Percentiles rank a stretch among this genome's conserved stretches.
Evolutionary conservation across 2,113 vertebrate genomes (phyloP).

Genomic region (Macrotis lagotis): DNA sequence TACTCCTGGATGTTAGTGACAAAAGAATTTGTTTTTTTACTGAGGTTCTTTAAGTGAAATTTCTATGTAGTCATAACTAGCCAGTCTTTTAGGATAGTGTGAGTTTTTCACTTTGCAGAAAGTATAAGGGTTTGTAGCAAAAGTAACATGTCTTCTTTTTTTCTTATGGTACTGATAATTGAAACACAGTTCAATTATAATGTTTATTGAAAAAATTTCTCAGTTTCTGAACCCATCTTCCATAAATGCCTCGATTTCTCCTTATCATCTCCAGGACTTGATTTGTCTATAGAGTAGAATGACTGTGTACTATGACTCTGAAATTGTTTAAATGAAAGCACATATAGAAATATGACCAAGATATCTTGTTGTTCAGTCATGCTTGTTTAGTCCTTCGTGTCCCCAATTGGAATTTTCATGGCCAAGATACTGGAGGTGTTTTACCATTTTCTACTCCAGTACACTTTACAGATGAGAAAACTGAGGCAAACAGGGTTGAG

Average conservation of each 20-base stretch:
- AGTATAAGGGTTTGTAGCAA: constrained; percentile 26
- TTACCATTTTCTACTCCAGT: background rate
- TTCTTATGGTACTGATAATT: background rate
- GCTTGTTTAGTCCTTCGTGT: background rate
- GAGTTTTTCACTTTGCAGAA: constrained; percentile 6
- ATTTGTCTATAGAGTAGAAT: background rate
- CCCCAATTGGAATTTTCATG: background rate
- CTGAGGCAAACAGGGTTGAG: background rate
- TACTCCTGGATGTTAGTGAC: background rate
- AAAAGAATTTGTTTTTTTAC: background rate
- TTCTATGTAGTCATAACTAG: constrained; percentile 41
- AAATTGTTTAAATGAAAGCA: background rate
- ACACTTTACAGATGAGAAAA: background rate
- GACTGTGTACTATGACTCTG: background rate
- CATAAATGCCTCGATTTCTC: background rate
- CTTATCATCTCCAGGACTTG: background rate
- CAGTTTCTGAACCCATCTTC: background rate
- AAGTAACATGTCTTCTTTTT: constrained; percentile 27
- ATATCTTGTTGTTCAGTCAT: background rate
- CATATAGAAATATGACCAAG: background rate
- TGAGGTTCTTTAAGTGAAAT: constrained; percentile 38
- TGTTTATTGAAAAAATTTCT: background rate
- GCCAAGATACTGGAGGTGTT: background rate
- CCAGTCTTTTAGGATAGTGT: constrained; percentile 33
- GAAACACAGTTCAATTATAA: background rate